A percentile compares a stretch with the other conserved stretches of the same genome.
phyloP scores from a whole-genome alignment of 2,888 invertebrate genomes.

The Sarcophaga variegata region DNA sequence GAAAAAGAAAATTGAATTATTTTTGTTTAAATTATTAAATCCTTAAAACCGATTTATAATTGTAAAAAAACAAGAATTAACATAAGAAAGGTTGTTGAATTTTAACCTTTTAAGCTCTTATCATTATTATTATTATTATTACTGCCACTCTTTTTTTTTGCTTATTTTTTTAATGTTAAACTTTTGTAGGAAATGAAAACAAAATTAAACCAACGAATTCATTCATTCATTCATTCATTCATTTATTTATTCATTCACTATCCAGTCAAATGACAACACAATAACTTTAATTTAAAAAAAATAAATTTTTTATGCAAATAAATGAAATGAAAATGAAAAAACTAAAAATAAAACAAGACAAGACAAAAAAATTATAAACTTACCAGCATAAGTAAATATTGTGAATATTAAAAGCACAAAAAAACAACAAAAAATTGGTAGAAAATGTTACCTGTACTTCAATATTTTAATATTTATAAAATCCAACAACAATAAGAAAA shows the following conservation, averaged over 20 bases:
- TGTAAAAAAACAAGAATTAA: no score
- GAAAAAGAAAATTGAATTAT: no score
- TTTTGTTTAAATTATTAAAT: no score
- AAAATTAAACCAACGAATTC: neutral
- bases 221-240: neutral
- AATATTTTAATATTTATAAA: slow-evolving; percentile 47
- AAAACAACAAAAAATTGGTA: neutral
- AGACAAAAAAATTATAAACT: neutral
- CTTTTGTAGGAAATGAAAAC: neutral
- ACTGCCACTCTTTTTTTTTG: no score
- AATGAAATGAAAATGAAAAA: neutral
- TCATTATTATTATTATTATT: no score
- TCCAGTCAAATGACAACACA: neutral
- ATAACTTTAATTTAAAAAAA: neutral
- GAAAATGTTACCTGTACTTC: neutral
- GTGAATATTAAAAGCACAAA: neutral
- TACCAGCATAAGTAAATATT: neutral
- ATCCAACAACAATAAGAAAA: slow-evolving; percentile 17
- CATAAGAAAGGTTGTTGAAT: no score
- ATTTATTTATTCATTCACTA: neutral
- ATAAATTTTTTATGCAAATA: neutral
- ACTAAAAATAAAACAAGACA: no score
- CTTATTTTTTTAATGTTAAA: neutral
- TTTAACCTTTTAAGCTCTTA: no score
- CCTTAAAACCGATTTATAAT: no score